Evolutionary conservation across 2,888 invertebrate genomes (phyloP), one percentile per base, ranked within the genome.

Genomic region (Theretra japonica): DNA sequence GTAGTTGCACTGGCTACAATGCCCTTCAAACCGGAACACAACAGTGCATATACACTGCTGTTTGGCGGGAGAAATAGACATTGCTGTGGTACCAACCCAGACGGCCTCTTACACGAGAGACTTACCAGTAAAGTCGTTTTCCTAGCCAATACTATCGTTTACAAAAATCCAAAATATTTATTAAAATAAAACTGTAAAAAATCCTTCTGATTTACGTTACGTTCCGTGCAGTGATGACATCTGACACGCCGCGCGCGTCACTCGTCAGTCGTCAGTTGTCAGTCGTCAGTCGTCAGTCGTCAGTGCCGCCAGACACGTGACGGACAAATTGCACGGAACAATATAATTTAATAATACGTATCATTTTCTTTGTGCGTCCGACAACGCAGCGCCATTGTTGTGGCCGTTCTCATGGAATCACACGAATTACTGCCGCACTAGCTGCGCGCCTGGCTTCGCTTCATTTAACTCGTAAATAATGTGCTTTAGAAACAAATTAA

Each of bases 331-430:
- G 65, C 65, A 65, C 65, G 65, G 65, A 65, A 65, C 48, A 65
- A 65, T 65, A 65, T 65, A 65, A 65, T 65, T 65, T 65, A 65
- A 65, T 65, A 65, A 65, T 65, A 65, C 65, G 65, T 65, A 65
- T 65, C 65, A 65, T 65, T 65, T 65, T 65, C 65, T 48, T 65
- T 65, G 65, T 62, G 62, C n/a, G 62, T 48, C 65, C 41, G 48
- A 41, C 62, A 62, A 62, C 30, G 60, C 58, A 59, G n/a, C 23
- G 41, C 41, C 21, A 41, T 41, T 48, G 48, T 65, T 23, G 62
- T 15, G 65, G 41, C 60, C 3, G 21, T 65, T 48, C 48, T 41
- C 65, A 65, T 23, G 65, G 23, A 65, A 58, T 58, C 58, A 58
- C 58, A 58, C 25, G 58, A 53, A 53, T 65, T 65, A 65, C 41